These are phyloP conservation scores for Eretmocerus hayati DNA, from an alignment of 2,888 invertebrate genomes.

Conservation along the genomic window DNA sequence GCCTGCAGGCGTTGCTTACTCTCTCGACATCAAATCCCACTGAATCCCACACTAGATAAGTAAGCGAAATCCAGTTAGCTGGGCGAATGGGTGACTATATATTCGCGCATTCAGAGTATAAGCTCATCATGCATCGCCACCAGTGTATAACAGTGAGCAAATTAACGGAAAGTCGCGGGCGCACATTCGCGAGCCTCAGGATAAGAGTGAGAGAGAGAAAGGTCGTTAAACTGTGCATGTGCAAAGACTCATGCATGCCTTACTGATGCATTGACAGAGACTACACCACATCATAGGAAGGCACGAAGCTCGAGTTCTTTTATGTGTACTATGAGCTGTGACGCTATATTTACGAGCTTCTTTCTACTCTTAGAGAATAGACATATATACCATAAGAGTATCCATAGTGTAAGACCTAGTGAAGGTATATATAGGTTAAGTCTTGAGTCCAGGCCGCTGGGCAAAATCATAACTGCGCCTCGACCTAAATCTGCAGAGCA, in stretches of 20 bases:
- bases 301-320: neutral
- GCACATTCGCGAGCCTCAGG: neutral
- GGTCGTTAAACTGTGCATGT: conserved; percentile 17
- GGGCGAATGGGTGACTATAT: no score
- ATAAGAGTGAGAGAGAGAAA: conserved; percentile 5
- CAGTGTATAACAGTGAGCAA: conserved; percentile 1
- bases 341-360: conserved; percentile 7
- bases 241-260: neutral
- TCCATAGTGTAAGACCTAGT: no score
- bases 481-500: conserved; percentile 15
- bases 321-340: neutral
- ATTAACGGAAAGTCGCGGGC: conserved; percentile 18
- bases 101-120: no score
- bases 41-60: neutral
- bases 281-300: neutral
- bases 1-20: no score
- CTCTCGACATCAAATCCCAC: no score
- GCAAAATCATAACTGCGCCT: conserved; percentile 22
- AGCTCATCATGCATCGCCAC: no score
- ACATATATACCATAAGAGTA: no score
- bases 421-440: no score
- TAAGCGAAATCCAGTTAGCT: conserved; percentile 14
- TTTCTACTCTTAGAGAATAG: no score
- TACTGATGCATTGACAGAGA: conserved; percentile 18
- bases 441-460: neutral